Evolutionary conservation across 2,888 invertebrate genomes (phyloP), one percentile per base, ranked within the genome.

Genomic region (Linnaemya tessellans): DNA sequence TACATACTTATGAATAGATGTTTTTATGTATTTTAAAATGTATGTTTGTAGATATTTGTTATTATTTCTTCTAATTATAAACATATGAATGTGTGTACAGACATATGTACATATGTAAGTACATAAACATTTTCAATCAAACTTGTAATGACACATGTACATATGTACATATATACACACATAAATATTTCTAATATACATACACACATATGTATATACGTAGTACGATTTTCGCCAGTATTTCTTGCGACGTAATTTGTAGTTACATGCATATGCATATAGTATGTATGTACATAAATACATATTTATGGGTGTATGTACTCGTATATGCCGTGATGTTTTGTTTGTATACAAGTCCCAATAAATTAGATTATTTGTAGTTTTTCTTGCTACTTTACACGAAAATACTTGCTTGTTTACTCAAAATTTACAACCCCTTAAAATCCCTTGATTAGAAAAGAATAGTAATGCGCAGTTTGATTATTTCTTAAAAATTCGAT

Each of bases 391-490:
- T 10, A 30, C 15, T 38, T 68, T 43, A 62, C 30, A 51, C 20
- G 22, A 49, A 71, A 56, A 65, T 25, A 7, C 13, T 74, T n/a
- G 30, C 5, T 65, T 18, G 30, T 65, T 65, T 30, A 18, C 41
- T 10, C 15, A 18, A 68, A 74, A 80, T 54, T 35, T 68, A 62
- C 80, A 68, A 75, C 68, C 70, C 75, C 30, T 49, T 68, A 68
- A 43, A 25, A 68, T 22, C 38, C n/a, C 51, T 54, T 22, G 13
- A 25, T 68, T 60, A 35, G 30, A 7, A 67, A 74, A 43, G 1
- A 30, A 62, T 67, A 74, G 30, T 74, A 74, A 74, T 81, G 68
- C 74, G 80, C 80, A 81, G 30, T 74, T 81, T 58, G 13, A 22
- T 67, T 30, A 3, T 30, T 3, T 30, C 5, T 30, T 30, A 30